Percentiles rank a stretch among this genome's conserved stretches.
These are phyloP conservation scores for Triplophysa dalaica DNA, from an alignment of 2,113 vertebrate genomes.

Conservation along the genomic window DNA sequence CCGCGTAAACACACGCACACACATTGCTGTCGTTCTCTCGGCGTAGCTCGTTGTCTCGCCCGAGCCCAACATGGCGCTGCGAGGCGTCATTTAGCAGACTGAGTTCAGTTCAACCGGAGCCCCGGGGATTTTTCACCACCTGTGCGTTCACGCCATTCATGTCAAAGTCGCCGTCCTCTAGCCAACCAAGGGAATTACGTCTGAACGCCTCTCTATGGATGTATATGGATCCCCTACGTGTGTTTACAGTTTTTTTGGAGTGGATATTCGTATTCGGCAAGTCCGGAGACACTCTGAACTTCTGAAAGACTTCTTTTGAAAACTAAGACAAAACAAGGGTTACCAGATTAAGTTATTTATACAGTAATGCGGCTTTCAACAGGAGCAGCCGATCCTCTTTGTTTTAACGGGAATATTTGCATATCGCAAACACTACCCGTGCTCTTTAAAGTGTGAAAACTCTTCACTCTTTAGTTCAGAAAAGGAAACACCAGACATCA, in stretches of 20 bases:
- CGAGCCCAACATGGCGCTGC: slow-evolving; percentile 65
- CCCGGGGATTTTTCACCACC: slow-evolving; percentile 55
- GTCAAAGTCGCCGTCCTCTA: slow-evolving; percentile 15
- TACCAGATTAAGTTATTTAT: slow-evolving; percentile 2
- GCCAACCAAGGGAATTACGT: slow-evolving; percentile 41
- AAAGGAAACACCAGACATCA: slow-evolving; percentile 1
- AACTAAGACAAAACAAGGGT: background rate
- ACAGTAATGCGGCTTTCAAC: slow-evolving; percentile 14
- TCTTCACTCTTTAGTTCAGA: background rate
- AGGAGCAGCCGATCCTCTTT: slow-evolving; percentile 11
- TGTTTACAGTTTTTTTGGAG: slow-evolving; percentile 27
- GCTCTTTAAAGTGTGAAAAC: slow-evolving; percentile 29
- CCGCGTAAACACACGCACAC: slow-evolving; percentile 24
- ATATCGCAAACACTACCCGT: slow-evolving; percentile 31
- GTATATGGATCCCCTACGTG: slow-evolving; percentile 7
- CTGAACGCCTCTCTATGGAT: slow-evolving; percentile 36
- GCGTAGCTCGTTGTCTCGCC: slow-evolving; percentile 52
- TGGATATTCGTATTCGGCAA: slow-evolving; percentile 55
- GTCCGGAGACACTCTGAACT: slow-evolving; percentile 54
- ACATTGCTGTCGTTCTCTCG: slow-evolving; percentile 40
- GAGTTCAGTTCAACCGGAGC: slow-evolving; percentile 54
- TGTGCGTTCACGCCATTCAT: slow-evolving; percentile 50
- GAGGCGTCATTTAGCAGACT: slow-evolving; percentile 55
- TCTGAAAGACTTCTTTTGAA: slow-evolving; percentile 5
- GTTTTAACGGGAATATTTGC: slow-evolving; percentile 23